phyloP scores from a whole-genome alignment of 35 echinoderm and acorn worm genomes.

The Holothuria glaberrima region DNA sequence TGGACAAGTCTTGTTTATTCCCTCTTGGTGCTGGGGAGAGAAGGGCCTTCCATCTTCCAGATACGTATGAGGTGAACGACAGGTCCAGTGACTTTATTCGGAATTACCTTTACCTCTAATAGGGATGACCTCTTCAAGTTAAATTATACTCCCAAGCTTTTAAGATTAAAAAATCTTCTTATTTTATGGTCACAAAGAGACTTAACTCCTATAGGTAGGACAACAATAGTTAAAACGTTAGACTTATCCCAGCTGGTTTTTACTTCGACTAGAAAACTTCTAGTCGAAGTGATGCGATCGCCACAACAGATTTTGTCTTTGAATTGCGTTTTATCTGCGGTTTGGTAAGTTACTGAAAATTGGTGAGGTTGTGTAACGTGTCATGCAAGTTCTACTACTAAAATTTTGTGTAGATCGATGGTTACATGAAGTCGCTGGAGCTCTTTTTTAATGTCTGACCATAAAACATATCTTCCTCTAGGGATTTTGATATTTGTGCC shows the following conservation, averaged over 20 bases:
- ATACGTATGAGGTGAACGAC: not conserved
- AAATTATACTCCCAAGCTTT: not conserved
- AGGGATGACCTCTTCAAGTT: not conserved
- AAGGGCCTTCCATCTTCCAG: not conserved
- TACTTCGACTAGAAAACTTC: too few relatives aligned
- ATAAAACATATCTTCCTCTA: too few relatives aligned
- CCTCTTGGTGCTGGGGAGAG: not conserved
- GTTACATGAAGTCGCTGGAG: too few relatives aligned
- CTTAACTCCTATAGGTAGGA: not conserved
- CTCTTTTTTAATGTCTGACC: too few relatives aligned
- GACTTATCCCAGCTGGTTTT: not conserved
- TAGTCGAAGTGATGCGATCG: too few relatives aligned
- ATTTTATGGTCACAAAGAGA: not conserved
- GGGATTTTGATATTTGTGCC: too few relatives aligned
- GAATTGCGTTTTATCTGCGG: too few relatives aligned
- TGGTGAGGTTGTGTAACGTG: too few relatives aligned
- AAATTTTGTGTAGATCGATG: too few relatives aligned
- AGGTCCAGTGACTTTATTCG: not conserved
- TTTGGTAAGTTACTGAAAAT: too few relatives aligned
- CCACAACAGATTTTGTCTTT: too few relatives aligned
- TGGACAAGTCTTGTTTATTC: not conserved
- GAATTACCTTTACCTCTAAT: not conserved
- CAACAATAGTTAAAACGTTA: not conserved
- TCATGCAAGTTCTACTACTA: too few relatives aligned
- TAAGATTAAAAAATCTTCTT: not conserved